These are phyloP conservation scores for Cloeon dipterum DNA, from an alignment of 2,888 invertebrate species.

Conservation along the genomic window DNA sequence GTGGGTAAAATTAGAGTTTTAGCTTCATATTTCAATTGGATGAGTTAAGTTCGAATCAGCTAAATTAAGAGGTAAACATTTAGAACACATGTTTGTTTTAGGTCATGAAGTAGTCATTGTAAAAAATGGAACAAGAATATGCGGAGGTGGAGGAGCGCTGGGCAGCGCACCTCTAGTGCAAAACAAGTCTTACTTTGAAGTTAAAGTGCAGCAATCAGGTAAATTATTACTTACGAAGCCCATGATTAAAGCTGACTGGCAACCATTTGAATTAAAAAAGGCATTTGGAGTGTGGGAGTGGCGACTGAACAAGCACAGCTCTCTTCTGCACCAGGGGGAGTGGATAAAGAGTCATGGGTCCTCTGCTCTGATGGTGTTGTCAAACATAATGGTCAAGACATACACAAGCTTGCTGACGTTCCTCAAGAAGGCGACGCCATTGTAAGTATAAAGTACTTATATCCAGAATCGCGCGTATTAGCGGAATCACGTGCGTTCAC, in stretches of 20 bases:
- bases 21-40: too few species aligned
- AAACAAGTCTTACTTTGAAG: conserved; percentile 95
- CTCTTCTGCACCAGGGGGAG: conserved; percentile 67
- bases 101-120: conserved; percentile 91
- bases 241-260: not conserved
- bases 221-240: not conserved
- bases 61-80: too few species aligned
- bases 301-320: conserved; percentile 74
- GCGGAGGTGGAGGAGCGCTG: conserved; percentile 86
- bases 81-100: too few species aligned
- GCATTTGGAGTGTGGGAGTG: conserved; percentile 82
- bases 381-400: conserved; percentile 58
- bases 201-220: conserved; percentile 90
- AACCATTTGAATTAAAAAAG: conserved; percentile 11
- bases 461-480: too few species aligned
- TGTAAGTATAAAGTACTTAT: too few species aligned
- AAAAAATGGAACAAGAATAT: conserved; percentile 77
- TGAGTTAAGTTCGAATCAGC: too few species aligned
- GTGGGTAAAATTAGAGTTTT: too few species aligned
- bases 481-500: too few species aligned
- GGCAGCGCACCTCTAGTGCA: conserved; percentile 88
- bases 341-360: conserved; percentile 82
- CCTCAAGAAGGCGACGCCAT: conserved; percentile 86
- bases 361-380: conserved; percentile 75
- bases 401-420: conserved; percentile 36